These are phyloP conservation scores for Bergia puertoricense DNA, from an alignment of 92 coral and sea anemone genomes.

Conservation along the genomic window DNA sequence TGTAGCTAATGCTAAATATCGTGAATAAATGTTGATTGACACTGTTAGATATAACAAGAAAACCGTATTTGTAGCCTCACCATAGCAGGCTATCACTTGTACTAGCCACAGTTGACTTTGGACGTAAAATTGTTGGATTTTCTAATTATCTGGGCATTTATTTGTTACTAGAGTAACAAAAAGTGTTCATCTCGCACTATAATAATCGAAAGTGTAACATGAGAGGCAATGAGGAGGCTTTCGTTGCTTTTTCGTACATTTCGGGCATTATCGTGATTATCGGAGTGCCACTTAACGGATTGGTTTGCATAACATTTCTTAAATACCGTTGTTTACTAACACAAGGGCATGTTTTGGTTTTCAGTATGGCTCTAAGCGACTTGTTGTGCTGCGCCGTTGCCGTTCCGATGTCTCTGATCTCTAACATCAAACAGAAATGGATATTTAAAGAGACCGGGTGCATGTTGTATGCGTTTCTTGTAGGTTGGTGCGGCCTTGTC, in stretches of 20 bases:
- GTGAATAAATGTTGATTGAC: background rate
- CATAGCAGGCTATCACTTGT: background rate
- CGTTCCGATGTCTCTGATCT: slow-evolving; percentile 58
- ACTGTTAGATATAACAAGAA: no score
- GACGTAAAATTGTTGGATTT: background rate
- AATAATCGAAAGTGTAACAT: background rate
- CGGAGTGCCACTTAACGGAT: slow-evolving; percentile 43
- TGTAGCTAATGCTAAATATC: background rate
- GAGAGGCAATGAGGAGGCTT: background rate
- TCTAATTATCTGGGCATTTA: background rate
- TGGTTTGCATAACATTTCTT: slow-evolving; percentile 53
- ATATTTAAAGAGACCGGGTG: slow-evolving; percentile 44
- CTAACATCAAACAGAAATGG: slow-evolving; percentile 51
- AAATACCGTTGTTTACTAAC: slow-evolving; percentile 46
- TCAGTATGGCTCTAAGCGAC: slow-evolving; percentile 75
- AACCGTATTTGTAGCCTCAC: background rate
- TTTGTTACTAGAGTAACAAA: background rate
- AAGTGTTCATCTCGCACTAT: background rate
- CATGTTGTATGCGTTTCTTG: slow-evolving; percentile 57
- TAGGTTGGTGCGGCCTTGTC: slow-evolving; percentile 55
- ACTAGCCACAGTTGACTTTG: background rate
- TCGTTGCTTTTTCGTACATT: background rate
- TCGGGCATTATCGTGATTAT: background rate
- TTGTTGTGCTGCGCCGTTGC: slow-evolving; percentile 56
- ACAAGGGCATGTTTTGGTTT: slow-evolving; percentile 37